Base-by-base conservation (phyloP, 2,888 invertebrate species). In the Danaus chrysippus region DNA sequence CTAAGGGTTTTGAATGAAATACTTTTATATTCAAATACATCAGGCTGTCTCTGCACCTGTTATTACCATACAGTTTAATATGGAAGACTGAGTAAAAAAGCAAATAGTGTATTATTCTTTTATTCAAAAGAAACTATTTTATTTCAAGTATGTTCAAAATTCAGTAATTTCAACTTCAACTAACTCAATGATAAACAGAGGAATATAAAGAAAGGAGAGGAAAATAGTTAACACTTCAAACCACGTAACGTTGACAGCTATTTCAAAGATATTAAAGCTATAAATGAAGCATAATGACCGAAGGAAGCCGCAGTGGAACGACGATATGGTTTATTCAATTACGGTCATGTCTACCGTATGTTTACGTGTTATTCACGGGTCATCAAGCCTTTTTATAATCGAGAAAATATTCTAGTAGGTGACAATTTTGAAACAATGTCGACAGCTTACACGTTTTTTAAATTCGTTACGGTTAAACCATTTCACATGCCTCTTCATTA, bases 271-370 rank as follows among this genome's bases (percentile, higher is more conserved):
- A 59, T 54, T 56, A 59, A 63, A 59, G 53, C 65, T 57, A 49
- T 49, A 49, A 17, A 62, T 62, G 57, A 57, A 54, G 62, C 55
- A 53, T 57, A 66, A 64, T 62, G 54, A 69, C 69, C 64, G 72
- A 72, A 73, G 75, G 76, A 75, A 78, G 76, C 79, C 76, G 67
- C 77, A 77, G 64, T 61, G 70, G 74, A 80, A 82, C 75, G 77
- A 76, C 83, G 79, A 77, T 83, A 84, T 82, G 82, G 78, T 82
- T 76, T 77, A 86, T 86, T 87, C 79, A 81, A 84, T 86, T 84
- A 66, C 34, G 5, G 19, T 44, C n/a, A 43, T 54, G 17, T 56
- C 59, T 54, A 58, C 55, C 19, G 58, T 46, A 54, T 58, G 52
- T 59, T 56, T 49, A 42, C 53, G 15, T 34, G 54, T 62, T 42